Percentiles rank a stretch among this genome's conserved stretches.
Evolutionary conservation across 2,113 vertebrate species (phyloP).

Genomic region (Anoura caudifer): DNA sequence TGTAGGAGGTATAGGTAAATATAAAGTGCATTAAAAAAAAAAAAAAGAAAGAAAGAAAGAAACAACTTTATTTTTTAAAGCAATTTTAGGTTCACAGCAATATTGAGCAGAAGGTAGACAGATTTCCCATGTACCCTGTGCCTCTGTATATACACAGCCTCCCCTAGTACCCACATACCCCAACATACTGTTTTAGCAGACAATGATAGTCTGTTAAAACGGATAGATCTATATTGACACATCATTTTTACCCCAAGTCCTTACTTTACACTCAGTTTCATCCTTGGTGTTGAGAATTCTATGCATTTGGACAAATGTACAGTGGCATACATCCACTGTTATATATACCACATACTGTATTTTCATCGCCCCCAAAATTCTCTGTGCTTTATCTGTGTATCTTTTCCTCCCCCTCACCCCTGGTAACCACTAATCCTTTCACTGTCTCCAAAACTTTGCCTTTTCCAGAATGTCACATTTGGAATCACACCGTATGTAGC

Average conservation of each 20-base stretch:
- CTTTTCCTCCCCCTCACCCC: too few species aligned
- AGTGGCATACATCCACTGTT: background rate
- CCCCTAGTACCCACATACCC: background rate
- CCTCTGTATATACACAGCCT: background rate
- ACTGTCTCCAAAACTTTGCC: background rate
- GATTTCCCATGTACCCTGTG: background rate
- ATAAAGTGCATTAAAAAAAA: background rate
- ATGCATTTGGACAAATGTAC: background rate
- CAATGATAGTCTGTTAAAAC: background rate
- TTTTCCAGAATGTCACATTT: background rate
- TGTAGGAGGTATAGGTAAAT: background rate
- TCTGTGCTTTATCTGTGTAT: background rate
- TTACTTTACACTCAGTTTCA: background rate
- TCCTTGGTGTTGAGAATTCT: background rate
- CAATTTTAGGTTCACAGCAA: background rate
- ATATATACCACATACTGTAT: too few species aligned
- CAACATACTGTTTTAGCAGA: too few species aligned
- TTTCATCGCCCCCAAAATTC: background rate
- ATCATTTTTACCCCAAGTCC: background rate
- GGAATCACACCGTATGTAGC: background rate
- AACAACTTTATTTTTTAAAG: background rate
- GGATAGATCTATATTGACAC: too few species aligned
- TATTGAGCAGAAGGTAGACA: background rate
- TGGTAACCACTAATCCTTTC: background rate
- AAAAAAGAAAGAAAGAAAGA: too few species aligned